Percentiles rank a stretch among this genome's conserved stretches.
phyloP scores from a whole-genome alignment of 1,140 invertebrate genomes.

The Caligus rogercresseyi region DNA sequence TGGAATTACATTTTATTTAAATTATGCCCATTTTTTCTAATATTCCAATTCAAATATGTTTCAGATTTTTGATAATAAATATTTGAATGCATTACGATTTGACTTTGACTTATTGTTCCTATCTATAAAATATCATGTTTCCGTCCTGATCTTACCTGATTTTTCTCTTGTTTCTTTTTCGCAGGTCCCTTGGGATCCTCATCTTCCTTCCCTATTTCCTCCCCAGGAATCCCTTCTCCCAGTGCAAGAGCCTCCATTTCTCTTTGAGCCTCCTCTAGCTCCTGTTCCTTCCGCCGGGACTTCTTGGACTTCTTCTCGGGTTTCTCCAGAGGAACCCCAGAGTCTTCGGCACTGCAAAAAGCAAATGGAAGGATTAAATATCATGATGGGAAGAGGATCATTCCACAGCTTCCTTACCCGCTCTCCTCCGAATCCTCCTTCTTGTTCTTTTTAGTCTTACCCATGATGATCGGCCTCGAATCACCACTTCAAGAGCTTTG shows the following conservation, averaged over 20 bases:
- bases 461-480: too few species aligned
- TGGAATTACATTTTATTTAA: too few species aligned
- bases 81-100: too few species aligned
- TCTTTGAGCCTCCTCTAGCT: background rate
- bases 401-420: constrained; percentile 23
- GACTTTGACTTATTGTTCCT: too few species aligned
- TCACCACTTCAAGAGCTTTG: too few species aligned
- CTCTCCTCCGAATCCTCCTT: constrained; percentile 32
- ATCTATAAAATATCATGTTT: too few species aligned
- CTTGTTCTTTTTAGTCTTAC: constrained; percentile 32
- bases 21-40: too few species aligned
- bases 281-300: constrained; percentile 18
- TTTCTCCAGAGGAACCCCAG: constrained; percentile 34
- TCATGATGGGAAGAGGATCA: background rate
- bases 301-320: constrained; percentile 56
- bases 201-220: background rate
- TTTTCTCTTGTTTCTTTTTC: constrained; percentile 16
- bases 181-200: constrained; percentile 1
- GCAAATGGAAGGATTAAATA: background rate
- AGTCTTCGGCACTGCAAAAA: constrained; percentile 28
- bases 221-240: constrained; percentile 2
- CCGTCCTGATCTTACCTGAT: background rate
- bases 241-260: constrained; percentile 8
- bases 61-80: too few species aligned
- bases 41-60: too few species aligned